Evolutionary conservation across 1,140 invertebrate species (phyloP).

Genomic region (Maniola jurtina): DNA sequence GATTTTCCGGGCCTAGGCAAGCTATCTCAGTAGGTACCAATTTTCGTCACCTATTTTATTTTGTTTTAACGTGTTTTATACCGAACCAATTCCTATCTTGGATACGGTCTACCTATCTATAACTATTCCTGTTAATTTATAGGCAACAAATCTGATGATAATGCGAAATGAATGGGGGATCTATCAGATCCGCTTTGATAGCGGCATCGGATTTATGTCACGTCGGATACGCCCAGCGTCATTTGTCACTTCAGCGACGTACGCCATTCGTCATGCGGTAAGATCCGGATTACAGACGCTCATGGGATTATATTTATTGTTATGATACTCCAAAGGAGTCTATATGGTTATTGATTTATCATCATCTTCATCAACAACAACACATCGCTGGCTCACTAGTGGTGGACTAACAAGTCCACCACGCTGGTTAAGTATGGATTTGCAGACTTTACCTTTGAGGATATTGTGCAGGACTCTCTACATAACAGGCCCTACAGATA

Average conservation of each 20-base stretch:
- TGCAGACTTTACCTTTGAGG: too few species aligned
- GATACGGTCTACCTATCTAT: not conserved
- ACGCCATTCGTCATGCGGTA: constrained; percentile 20
- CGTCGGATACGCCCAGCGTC: constrained; percentile 22
- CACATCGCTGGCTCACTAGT: too few species aligned
- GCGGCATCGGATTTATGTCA: constrained; percentile 29
- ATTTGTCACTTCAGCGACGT: constrained; percentile 26
- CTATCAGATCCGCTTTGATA: constrained; percentile 31
- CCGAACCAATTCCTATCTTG: too few species aligned
- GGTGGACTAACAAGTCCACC: too few species aligned
- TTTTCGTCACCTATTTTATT: too few species aligned
- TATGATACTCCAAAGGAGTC: not conserved
- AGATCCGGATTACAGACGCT: constrained; percentile 14
- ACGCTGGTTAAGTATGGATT: too few species aligned
- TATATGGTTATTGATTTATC: not conserved
- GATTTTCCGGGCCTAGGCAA: too few species aligned
- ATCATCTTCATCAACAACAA: too few species aligned
- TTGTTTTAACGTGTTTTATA: too few species aligned
- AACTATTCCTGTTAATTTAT: constrained; percentile 15
- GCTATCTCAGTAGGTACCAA: too few species aligned
- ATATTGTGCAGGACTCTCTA: too few species aligned
- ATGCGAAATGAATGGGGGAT: constrained; percentile 28
- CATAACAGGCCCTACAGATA: too few species aligned
- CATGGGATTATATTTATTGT: constrained; percentile 5
- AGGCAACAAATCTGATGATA: constrained; percentile 24